These are phyloP conservation scores for Chrysaora quinquecirrha DNA, from an alignment of 30 jellyfish, hydroid and myxozoan species.

Conservation along the genomic window DNA sequence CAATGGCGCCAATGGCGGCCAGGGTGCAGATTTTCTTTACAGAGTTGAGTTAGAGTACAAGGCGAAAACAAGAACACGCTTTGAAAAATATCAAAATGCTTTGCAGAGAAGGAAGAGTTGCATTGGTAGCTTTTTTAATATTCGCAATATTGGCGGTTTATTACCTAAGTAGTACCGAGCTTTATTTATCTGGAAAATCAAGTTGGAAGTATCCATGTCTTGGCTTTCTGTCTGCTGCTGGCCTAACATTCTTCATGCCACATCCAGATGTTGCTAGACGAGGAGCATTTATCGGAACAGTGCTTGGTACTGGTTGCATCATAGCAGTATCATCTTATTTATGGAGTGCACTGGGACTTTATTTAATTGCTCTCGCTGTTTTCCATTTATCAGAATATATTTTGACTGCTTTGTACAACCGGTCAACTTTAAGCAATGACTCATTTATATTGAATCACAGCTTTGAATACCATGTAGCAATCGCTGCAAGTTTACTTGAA, in stretches of 20 bases:
- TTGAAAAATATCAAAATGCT: constrained; percentile 44
- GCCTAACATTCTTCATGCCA: constrained; percentile 76
- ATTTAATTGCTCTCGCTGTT: constrained; percentile 70
- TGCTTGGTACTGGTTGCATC: constrained; percentile 73
- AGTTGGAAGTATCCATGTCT: constrained; percentile 51
- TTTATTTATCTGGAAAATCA: constrained; percentile 46
- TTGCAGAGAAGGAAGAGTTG: constrained; percentile 94
- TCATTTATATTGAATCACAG: constrained; percentile 93
- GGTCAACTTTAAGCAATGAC: constrained; percentile 47
- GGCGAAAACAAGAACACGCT: too few relatives aligned
- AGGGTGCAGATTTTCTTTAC: too few relatives aligned
- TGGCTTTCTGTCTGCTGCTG: constrained; percentile 47
- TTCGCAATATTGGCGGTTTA: constrained; percentile 65
- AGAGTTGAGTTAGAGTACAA: too few relatives aligned
- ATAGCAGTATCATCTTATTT: constrained; percentile 26
- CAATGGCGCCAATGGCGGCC: too few relatives aligned
- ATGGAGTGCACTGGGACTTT: constrained; percentile 78
- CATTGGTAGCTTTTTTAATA: constrained; percentile 70
- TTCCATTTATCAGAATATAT: constrained; percentile 92
- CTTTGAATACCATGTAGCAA: constrained; percentile 77
- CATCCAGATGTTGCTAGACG: constrained; percentile 75
- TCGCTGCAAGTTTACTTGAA: constrained; percentile 63
- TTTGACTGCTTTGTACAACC: constrained; percentile 80
- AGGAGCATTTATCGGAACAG: constrained; percentile 84
- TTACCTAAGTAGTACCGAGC: constrained; percentile 12